Evolutionary conservation across 2,113 vertebrate species (phyloP).

Genomic region (Ailuropoda melanoleuca): DNA sequence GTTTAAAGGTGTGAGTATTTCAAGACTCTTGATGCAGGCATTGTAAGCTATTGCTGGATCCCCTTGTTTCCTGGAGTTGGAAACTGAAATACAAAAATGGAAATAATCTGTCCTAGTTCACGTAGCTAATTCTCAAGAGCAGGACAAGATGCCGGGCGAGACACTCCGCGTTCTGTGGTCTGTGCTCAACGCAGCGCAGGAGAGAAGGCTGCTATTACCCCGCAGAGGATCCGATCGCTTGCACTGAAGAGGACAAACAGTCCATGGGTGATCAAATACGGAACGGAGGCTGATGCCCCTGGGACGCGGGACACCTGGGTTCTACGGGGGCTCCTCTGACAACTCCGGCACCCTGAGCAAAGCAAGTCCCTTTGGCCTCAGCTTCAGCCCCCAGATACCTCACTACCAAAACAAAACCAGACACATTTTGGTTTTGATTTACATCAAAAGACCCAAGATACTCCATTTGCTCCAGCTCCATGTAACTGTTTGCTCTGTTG

Average conservation of each 20-base stretch:
- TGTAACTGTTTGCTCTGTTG: neutral
- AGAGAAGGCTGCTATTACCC: neutral
- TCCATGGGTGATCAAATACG: neutral
- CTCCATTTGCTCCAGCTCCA: neutral
- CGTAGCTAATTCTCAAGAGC: neutral
- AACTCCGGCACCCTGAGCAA: neutral
- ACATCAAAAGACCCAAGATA: neutral
- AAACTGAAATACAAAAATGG: neutral
- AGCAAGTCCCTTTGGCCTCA: neutral
- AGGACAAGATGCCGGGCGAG: neutral
- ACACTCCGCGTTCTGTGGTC: neutral
- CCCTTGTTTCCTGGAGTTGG: neutral
- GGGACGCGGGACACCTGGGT: neutral
- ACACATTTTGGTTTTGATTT: neutral
- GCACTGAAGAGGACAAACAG: neutral
- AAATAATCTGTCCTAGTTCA: neutral
- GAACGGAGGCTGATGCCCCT: neutral
- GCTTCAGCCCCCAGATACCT: neutral
- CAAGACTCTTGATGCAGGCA: neutral
- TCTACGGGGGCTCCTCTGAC: no score
- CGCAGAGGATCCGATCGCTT: neutral
- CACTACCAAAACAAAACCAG: neutral
- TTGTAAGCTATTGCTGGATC: neutral
- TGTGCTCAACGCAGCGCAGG: neutral
- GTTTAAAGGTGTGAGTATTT: neutral